Base-by-base conservation (phyloP, 1,140 invertebrate genomes). In the Leptinotarsa lineolata region DNA sequence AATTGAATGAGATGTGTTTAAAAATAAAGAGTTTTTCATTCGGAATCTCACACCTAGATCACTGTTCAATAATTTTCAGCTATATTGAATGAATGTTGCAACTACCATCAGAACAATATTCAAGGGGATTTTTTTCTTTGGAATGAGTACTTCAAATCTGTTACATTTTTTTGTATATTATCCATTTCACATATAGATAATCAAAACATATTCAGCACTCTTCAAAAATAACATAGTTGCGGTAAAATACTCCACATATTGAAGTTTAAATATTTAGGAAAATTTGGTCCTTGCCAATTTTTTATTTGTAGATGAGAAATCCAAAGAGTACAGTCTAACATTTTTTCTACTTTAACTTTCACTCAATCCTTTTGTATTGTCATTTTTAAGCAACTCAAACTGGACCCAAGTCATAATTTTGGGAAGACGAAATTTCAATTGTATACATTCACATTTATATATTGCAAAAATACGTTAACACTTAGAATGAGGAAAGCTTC, bases 321-420 rank as follows among this genome's bases (percentile, higher is more conserved):
- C 15, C 22, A 45, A 30, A 66, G 15, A 66, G 8, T 63, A 63
- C 39, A 18, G 15, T 30, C 64, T 39, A 30, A 68, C 48, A 30
- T 54, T 46, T 65, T 64, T 74, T 74, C 48, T 61, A 46, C 60
- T 63, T 69, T 70, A 39, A 67, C 45, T 54, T 73, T 65, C 58
- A 67, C 13, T 18, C 61, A 69, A 69, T 69, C 68, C 39, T 58
- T 66, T 70, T 63, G 21, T 72, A 72, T 72, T 72, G 71, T 72
- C 54, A 44, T 73, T 73, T 68, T 68, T 73, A 70, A 76, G 64
- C 72, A 73, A 76, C 59, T 70, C 59, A 70, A 76, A 72, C 73
- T 74, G 75, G 71, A 67, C 73, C 70, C 75, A 59, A 74, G 66
- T 71, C 20, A 68, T 76, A 76, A 76, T 72, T 76, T 72, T 72